These are phyloP conservation scores for Coendou prehensilis DNA, from an alignment of 2,797 vertebrate species.

Conservation along the genomic window DNA sequence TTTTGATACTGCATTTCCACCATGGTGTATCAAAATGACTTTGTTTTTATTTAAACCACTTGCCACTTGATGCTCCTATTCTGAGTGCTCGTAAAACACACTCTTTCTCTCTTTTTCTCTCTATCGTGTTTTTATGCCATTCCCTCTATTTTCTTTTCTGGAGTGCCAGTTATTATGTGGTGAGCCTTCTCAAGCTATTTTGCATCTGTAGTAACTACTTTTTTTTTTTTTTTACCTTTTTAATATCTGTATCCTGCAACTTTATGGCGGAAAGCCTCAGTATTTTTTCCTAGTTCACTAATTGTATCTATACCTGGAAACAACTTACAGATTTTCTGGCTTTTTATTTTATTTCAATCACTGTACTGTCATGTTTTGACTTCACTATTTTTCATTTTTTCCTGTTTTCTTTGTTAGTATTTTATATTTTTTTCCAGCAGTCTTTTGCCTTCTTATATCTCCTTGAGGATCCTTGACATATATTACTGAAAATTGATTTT, in stretches of 20 bases:
- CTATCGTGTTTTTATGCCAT: background rate
- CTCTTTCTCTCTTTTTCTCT: background rate
- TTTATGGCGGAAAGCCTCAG: background rate
- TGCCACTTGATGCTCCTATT: rapidly evolving
- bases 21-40: background rate
- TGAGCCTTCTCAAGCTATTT: background rate
- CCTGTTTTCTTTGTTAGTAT: background rate
- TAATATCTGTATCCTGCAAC: background rate
- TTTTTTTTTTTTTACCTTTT: background rate
- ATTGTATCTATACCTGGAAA: background rate
- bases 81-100: background rate
- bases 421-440: background rate
- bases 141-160: background rate
- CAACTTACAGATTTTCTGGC: background rate
- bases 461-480: background rate
- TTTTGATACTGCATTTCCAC: background rate
- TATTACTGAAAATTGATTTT: slow-evolving; percentile 25
- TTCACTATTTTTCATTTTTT: background rate
- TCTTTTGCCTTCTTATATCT: background rate
- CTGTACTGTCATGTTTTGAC: background rate
- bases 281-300: background rate
- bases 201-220: background rate
- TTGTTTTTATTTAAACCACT: slow-evolving; percentile 1
- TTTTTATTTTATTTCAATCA: background rate
- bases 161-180: background rate